Conservation (phyloP, 2,888 invertebrate species). For the Cryptus viduatorius region DNA sequence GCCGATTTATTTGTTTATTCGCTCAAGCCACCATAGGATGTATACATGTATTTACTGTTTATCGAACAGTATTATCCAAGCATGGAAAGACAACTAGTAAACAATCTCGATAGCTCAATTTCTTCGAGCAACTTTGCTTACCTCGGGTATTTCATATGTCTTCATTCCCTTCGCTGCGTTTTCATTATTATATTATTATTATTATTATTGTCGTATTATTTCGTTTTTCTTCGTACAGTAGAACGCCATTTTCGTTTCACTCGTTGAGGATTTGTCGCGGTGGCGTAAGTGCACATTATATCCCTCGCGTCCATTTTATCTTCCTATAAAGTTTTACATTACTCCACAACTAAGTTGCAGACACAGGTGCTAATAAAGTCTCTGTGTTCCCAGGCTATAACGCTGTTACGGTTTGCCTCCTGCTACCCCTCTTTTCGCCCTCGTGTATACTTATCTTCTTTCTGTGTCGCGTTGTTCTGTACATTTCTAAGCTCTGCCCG, state of each 20-base stretch:
- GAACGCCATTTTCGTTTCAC: background rate
- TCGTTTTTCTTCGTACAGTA: background rate
- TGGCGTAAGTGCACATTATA: background rate
- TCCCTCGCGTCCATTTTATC: slow-evolving; percentile 24
- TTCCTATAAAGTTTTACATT: slow-evolving; percentile 30
- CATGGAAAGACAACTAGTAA: slow-evolving; percentile 44
- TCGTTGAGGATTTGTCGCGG: slow-evolving; percentile 22
- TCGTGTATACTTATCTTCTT: slow-evolving; percentile 13
- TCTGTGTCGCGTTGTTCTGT: background rate
- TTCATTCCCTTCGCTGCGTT: background rate
- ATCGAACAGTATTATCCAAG: slow-evolving; percentile 29
- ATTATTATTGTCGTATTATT: slow-evolving; percentile 1
- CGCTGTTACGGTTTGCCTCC: background rate
- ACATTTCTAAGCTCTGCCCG: slow-evolving; percentile 19
- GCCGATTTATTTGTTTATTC: slow-evolving; percentile 53
- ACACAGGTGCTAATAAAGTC: slow-evolving; percentile 44
- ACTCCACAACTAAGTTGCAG: slow-evolving; percentile 17
- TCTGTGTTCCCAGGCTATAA: slow-evolving; percentile 9
- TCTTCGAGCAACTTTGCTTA: background rate
- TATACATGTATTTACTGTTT: slow-evolving; percentile 26
- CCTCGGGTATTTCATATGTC: background rate
- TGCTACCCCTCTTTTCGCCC: slow-evolving; percentile 20
- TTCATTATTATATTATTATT: background rate
- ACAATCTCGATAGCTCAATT: slow-evolving; percentile 32
- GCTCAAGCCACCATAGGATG: slow-evolving; percentile 3